Conservation (phyloP, 1,140 invertebrate genomes). For the Bicyclus anynana region DNA sequence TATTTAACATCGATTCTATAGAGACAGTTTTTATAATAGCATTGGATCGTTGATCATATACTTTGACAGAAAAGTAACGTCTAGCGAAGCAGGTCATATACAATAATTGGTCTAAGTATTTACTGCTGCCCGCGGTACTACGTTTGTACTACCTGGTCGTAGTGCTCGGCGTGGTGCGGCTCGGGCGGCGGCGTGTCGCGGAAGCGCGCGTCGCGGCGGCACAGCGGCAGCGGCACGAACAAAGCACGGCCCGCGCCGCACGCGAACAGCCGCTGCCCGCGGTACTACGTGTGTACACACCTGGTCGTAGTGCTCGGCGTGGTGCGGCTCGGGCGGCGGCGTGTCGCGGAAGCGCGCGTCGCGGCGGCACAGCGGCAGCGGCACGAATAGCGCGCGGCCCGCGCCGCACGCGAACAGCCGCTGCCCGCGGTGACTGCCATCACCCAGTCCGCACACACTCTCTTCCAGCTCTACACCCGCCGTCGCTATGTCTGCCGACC, state of each 20-base stretch:
- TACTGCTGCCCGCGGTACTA: no score
- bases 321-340: conserved; percentile 60
- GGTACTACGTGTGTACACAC: conserved; percentile 62
- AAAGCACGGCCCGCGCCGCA: conserved; percentile 85
- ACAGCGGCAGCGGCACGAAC: conserved; percentile 87
- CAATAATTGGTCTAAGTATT: no score
- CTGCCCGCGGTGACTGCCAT: conserved; percentile 86
- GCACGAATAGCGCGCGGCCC: conserved; percentile 87
- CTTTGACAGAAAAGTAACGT: no score
- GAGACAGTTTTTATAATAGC: no score
- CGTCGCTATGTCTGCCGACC: conserved; percentile 53
- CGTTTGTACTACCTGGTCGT: conserved; percentile 64
- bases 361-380: conserved; percentile 85
- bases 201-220: conserved; percentile 87
- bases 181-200: conserved; percentile 79
- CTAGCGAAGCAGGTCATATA: no score
- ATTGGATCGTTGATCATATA: no score
- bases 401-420: conserved; percentile 85
- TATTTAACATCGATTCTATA: no score
- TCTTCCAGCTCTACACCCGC: conserved; percentile 85
- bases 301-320: conserved; percentile 55
- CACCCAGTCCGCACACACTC: conserved; percentile 83
- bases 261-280: conserved; percentile 83
- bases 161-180: conserved; percentile 35
- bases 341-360: conserved; percentile 87